A percentile compares a stretch with the other conserved stretches of the same genome.
Evolutionary conservation across 2,113 vertebrate genomes (phyloP).

Genomic region (Brevimyrus niger): DNA sequence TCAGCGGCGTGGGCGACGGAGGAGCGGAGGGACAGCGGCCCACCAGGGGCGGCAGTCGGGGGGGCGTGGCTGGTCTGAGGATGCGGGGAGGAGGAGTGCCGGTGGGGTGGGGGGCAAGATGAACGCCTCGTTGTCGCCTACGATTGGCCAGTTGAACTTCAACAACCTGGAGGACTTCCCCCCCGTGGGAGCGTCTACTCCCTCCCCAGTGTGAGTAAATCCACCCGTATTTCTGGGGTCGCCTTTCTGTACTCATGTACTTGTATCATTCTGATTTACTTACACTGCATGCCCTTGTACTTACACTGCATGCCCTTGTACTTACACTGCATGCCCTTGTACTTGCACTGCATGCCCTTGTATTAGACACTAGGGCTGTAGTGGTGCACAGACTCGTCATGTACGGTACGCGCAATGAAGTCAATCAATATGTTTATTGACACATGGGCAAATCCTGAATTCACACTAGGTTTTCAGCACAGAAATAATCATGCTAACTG

Average conservation of each 20-base stretch:
- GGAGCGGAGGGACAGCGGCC: slow-evolving; percentile 34
- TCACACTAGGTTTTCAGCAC: background rate
- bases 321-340: slow-evolving; percentile 43
- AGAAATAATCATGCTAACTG: background rate
- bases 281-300: slow-evolving; percentile 43
- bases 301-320: slow-evolving; percentile 43
- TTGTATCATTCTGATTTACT: background rate
- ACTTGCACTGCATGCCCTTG: slow-evolving; percentile 43
- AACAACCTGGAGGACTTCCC: slow-evolving; percentile 95
- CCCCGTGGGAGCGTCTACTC: slow-evolving; percentile 68
- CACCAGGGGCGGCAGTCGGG: slow-evolving; percentile 47
- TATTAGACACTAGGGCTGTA: too few species aligned
- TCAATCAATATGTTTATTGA: background rate
- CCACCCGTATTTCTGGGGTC: background rate
- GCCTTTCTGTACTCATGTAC: background rate
- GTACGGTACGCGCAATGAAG: background rate
- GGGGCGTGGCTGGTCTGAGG: slow-evolving; percentile 57
- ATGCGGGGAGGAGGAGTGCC: slow-evolving; percentile 58
- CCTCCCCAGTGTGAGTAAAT: slow-evolving; percentile 62
- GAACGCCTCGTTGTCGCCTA: slow-evolving; percentile 49
- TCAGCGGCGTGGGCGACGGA: slow-evolving; percentile 61
- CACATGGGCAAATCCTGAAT: background rate
- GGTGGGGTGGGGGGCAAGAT: slow-evolving; percentile 43
- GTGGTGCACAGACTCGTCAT: background rate
- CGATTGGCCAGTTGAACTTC: slow-evolving; percentile 69